phyloP scores from a whole-genome alignment of 2,113 vertebrate species.

The Isichthys henryi region DNA sequence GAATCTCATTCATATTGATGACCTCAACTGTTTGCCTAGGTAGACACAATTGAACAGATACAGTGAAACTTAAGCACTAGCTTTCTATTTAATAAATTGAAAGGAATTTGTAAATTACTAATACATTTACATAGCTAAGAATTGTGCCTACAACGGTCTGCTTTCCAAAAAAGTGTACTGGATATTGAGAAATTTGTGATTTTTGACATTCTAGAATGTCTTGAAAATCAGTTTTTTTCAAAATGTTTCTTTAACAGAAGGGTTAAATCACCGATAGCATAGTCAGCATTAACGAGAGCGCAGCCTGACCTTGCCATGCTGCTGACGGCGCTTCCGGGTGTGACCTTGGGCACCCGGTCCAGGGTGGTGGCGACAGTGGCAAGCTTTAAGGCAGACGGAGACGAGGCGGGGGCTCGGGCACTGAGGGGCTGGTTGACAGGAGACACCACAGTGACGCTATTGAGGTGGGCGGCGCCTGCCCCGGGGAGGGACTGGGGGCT shows the following conservation, averaged over 20 bases:
- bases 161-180: background rate
- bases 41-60: background rate
- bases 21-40: background rate
- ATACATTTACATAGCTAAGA: background rate
- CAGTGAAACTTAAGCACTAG: background rate
- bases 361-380: constrained; percentile 82
- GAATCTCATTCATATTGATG: background rate
- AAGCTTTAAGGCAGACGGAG: constrained; percentile 88
- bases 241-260: too few species aligned
- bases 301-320: constrained; percentile 69
- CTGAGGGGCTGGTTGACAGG: constrained; percentile 80
- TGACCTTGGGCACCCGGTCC: constrained; percentile 84
- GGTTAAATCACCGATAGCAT: background rate
- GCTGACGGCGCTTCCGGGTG: constrained; percentile 79
- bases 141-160: background rate
- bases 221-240: background rate
- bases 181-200: background rate
- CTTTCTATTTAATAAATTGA: background rate
- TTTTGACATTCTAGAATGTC: background rate
- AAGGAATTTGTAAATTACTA: background rate
- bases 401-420: constrained; percentile 76
- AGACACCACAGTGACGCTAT: constrained; percentile 77
- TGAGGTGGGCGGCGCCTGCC: constrained; percentile 70
- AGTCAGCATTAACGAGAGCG: background rate
- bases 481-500: constrained; percentile 74